Base-by-base conservation (phyloP, 2,113 vertebrate species). In the Pterocles orientalis region DNA sequence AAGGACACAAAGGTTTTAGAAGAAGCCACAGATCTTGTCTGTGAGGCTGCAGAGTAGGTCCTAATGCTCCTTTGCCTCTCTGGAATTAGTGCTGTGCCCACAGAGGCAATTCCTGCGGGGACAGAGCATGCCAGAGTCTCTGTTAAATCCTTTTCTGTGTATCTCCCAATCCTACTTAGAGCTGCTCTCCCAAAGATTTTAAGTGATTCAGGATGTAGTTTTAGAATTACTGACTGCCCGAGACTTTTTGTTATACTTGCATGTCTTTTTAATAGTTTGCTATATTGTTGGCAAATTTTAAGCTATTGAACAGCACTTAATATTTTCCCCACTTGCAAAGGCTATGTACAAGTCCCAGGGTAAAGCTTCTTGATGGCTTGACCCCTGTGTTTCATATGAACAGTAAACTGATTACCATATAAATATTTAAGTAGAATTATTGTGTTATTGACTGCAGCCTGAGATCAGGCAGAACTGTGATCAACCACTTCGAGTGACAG, bases 301-400 rank as follows among this genome's bases (percentile, higher is more conserved):
- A 92, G 57, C 48, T 64, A 62, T 87, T 82, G 78, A 89, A 92
- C 87, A 94, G 61, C 83, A 88, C 26, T 82, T 88, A 39, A 47
- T 80, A 39, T 71, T 76, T 96, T 85, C 18, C 39, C 39, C 23
- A 33, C 65, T 75, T 93, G 73, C 33, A 87, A 84, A 71, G 51
- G 43, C 85, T 84, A 26, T 0, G 1, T 56, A 58, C 43, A 34
- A 89, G 43, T 84, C 53, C 60, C 29, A 58, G 73, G 18, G 39
- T 68, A 87, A 87, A 93, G 62, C 76, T 51, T 51, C 75, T 39
- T 51, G 20, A 51, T 31, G 58, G 51, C 31, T 16, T 51, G 58
- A 39, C 21, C 9, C 28, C 21, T 50, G 12, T 70, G 36, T 89
- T 83, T 84, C 61, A 43, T 33, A 56, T 21, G 33, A 91, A 34